These are phyloP conservation scores for Camponotus fellah DNA, from an alignment of 2,888 invertebrate species.

Conservation along the genomic window DNA sequence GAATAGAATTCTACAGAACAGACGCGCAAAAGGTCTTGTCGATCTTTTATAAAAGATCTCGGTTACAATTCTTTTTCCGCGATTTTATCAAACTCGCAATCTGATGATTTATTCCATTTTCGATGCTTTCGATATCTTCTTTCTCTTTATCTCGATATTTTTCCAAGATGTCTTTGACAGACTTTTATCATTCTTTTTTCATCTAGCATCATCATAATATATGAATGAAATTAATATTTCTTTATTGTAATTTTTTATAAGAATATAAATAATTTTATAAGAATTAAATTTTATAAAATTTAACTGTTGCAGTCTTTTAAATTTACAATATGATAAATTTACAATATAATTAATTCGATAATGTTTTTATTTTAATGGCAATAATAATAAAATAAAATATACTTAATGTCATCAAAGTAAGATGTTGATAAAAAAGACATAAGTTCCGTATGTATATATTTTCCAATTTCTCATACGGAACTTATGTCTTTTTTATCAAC, in stretches of 20 bases:
- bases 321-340: too few species aligned
- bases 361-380: background rate
- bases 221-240: background rate
- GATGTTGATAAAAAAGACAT: background rate
- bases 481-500: background rate
- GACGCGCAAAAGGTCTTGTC: background rate
- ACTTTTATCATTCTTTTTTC: background rate
- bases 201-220: background rate
- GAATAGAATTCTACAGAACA: conserved; percentile 12
- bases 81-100: background rate
- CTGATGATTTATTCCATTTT: conserved; percentile 33
- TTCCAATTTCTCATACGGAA: background rate
- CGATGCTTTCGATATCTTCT: conserved; percentile 40
- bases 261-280: too few species aligned
- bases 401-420: background rate
- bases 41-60: background rate
- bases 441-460: background rate
- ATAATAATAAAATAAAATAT: background rate
- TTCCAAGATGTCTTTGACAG: conserved; percentile 3
- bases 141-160: conserved; percentile 26
- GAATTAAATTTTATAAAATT: too few species aligned
- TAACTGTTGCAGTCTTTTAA: background rate
- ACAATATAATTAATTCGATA: background rate
- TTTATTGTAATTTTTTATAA: background rate
- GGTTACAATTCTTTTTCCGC: conserved; percentile 12